A percentile compares a stretch with the other conserved stretches of the same genome.
Conservation (phyloP, 2,888 invertebrate species). For the Sisyra nigra region DNA sequence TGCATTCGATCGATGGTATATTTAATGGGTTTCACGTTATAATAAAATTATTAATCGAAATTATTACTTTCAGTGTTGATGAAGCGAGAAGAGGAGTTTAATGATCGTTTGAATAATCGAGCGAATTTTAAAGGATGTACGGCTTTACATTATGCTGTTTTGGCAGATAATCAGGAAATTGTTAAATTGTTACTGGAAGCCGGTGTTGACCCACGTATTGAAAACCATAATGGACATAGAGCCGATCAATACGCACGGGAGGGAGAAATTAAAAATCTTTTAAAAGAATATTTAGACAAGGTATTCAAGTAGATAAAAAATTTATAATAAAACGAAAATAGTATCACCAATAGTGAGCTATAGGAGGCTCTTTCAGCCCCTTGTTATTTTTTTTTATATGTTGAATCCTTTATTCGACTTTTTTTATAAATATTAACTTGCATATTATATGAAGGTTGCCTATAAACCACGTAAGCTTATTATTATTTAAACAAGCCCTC, state of each 20-base stretch:
- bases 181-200: constrained; percentile 48
- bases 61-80: constrained; percentile 42
- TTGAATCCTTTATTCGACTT: too few relatives aligned
- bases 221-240: constrained; percentile 63
- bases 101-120: constrained; percentile 46
- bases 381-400: too few relatives aligned
- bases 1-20: constrained; percentile 58
- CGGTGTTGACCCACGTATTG: constrained; percentile 57
- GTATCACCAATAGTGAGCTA: neutral
- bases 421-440: too few relatives aligned
- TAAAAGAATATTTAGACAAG: constrained; percentile 33
- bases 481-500: too few relatives aligned
- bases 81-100: constrained; percentile 71
- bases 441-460: too few relatives aligned
- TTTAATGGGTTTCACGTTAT: neutral
- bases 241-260: constrained; percentile 59
- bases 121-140: constrained; percentile 75
- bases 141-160: constrained; percentile 74
- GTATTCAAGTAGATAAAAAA: constrained; percentile 15
- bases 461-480: too few relatives aligned
- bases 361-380: too few relatives aligned
- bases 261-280: constrained; percentile 38
- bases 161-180: constrained; percentile 48
- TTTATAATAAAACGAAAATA: neutral
- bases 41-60: too few relatives aligned